Evolutionary conservation across 2,113 vertebrate species (phyloP).

Genomic region (Hydropotes inermis): DNA sequence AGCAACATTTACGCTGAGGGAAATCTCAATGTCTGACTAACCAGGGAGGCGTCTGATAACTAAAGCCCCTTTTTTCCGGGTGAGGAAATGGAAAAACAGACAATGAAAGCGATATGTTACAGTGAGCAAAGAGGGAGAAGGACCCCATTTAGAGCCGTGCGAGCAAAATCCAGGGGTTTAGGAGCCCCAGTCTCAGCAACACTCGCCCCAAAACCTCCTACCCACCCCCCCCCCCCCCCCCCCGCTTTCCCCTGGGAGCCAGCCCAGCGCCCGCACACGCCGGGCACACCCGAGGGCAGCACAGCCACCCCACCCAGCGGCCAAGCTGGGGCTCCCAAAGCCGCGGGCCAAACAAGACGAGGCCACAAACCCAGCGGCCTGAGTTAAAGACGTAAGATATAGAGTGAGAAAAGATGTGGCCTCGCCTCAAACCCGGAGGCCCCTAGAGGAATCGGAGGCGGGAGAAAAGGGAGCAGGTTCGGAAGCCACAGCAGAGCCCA

Average conservation of each 20-base stretch:
- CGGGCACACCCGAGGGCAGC: background rate
- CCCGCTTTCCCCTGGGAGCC: background rate
- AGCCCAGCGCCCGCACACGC: background rate
- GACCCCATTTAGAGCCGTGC: background rate
- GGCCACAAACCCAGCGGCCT: background rate
- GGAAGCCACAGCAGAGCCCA: background rate
- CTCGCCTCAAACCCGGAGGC: conserved; percentile 36
- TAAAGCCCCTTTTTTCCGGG: background rate
- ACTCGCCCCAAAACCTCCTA: background rate
- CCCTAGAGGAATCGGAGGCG: background rate
- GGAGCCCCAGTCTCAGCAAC: background rate
- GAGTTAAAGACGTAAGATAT: background rate
- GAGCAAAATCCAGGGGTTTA: background rate
- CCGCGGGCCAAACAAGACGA: background rate
- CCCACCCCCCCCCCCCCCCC: background rate
- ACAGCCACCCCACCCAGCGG: background rate
- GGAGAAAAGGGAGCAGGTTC: background rate
- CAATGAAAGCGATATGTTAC: background rate
- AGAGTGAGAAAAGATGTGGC: background rate
- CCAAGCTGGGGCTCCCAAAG: background rate
- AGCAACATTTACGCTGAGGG: background rate
- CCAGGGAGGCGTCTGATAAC: background rate
- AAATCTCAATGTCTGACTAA: conserved; percentile 1
- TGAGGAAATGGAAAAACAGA: background rate
- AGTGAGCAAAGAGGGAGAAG: background rate